These are phyloP conservation scores for Callocephalon fimbriatum DNA, from an alignment of 2,113 vertebrate genomes.

Conservation along the genomic window DNA sequence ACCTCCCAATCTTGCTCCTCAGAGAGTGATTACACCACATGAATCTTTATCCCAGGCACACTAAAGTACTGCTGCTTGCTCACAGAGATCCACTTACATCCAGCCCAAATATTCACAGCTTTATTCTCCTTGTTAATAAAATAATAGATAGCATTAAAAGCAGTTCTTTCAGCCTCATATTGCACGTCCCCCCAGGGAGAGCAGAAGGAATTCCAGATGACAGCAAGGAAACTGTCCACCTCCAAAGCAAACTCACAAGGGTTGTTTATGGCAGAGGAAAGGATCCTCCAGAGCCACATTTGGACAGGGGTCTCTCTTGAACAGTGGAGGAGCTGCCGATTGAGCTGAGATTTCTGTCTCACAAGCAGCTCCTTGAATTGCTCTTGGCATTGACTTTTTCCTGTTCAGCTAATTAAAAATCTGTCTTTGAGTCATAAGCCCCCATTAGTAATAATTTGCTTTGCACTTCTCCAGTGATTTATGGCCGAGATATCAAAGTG, in stretches of 20 bases:
- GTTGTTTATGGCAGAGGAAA: neutral
- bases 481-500: slow-evolving; percentile 64
- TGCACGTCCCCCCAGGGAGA: neutral
- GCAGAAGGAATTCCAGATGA: neutral
- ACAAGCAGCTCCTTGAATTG: slow-evolving; percentile 55
- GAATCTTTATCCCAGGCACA: neutral
- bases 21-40: neutral
- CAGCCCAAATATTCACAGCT: neutral
- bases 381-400: slow-evolving; percentile 63
- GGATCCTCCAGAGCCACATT: neutral
- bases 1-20: neutral
- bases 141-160: neutral
- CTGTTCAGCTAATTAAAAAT: slow-evolving; percentile 68
- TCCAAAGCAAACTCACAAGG: neutral
- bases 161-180: neutral
- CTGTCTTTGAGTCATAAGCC: slow-evolving; percentile 68
- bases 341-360: neutral
- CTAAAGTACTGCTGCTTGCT: neutral
- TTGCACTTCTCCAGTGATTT: slow-evolving; percentile 68
- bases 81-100: neutral
- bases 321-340: neutral
- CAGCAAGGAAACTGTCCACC: neutral
- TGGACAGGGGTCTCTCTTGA: neutral
- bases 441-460: slow-evolving; percentile 71
- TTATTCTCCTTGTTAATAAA: neutral